Base-by-base conservation (phyloP, 2,888 invertebrate species). In the Apamea epomidion region DNA sequence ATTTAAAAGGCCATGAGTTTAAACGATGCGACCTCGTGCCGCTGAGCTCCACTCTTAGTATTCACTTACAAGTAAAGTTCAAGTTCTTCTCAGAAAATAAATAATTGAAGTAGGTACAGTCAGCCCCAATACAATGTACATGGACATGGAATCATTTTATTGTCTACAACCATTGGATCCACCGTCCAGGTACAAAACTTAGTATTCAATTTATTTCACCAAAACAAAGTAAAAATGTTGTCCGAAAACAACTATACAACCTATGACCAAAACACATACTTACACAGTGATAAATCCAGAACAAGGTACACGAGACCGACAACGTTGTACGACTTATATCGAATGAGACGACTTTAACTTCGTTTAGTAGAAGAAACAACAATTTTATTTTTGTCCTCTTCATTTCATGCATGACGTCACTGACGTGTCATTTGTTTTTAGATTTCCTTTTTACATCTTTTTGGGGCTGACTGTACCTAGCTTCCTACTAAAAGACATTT, bases 11-110 rank as follows among this genome's bases (percentile, higher is more conserved):
- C 14, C 54, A 3, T 25, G 48, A 58, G 25, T 76, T 7, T 37
- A 62, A 76, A 29, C 51, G 77, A 0, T n/a, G 2, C 10, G 45
- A 69, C 77, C 83, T 82, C 83, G 68, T 48, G 25, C 45, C 76
- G 14, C 21, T 54, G 14, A 58, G 54, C 64, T 64, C 25, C 14
- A 37, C 62, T 64, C 77, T 74, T 54, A 54, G 16, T 32, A 74
- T 68, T 62, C 51, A 68, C 32, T 54, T 65, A 42, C 18, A 42
- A 32, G 25, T 37, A n/a, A 74, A 81, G 29, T 67, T 58, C n/a
- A 51, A 51, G 48, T 32, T 51, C 2, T 48, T 69, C 29, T 45
- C 18, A 73, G 79, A 81, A 73, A 72, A 81, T 45, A 16, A 76
- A 10, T 7, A 12, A 18, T 18, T 48, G 25, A 32, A 12, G 32